Evolutionary conservation across 2,113 vertebrate species (phyloP).

Genomic region (Myodes glareolus): DNA sequence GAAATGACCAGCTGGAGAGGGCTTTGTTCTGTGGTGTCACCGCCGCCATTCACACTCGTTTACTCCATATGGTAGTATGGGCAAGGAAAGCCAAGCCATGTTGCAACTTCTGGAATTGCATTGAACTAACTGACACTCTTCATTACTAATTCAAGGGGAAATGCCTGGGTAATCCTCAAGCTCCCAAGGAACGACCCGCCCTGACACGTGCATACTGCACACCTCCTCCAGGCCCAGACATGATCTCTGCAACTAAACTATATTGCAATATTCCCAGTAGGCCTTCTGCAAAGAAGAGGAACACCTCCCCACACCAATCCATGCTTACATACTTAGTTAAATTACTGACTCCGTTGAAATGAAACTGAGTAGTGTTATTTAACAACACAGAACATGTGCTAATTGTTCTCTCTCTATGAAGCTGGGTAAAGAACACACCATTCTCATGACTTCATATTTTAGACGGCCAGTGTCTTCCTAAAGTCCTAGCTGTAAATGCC

Average conservation of each 20-base stretch:
- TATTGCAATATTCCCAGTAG: rapidly evolving
- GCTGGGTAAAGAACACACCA: background rate
- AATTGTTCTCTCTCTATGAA: background rate
- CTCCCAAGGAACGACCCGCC: too few relatives aligned
- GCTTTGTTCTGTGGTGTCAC: too few relatives aligned
- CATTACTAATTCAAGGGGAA: background rate
- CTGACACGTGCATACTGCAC: rapidly evolving
- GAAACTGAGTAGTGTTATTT: background rate
- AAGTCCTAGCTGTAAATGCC: background rate
- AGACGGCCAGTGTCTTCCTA: background rate
- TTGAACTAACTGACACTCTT: background rate
- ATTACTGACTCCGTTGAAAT: background rate
- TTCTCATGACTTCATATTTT: background rate
- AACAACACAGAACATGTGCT: background rate
- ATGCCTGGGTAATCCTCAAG: background rate
- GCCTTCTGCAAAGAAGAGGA: background rate
- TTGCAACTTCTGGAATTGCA: background rate
- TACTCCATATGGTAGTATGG: background rate
- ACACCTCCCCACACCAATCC: background rate
- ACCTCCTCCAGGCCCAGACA: rapidly evolving
- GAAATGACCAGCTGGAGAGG: background rate
- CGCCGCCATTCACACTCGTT: background rate
- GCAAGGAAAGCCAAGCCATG: background rate
- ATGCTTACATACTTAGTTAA: background rate
- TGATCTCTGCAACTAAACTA: background rate